phyloP scores from a whole-genome alignment of 2,113 vertebrate genomes.

The Gobius niger region DNA sequence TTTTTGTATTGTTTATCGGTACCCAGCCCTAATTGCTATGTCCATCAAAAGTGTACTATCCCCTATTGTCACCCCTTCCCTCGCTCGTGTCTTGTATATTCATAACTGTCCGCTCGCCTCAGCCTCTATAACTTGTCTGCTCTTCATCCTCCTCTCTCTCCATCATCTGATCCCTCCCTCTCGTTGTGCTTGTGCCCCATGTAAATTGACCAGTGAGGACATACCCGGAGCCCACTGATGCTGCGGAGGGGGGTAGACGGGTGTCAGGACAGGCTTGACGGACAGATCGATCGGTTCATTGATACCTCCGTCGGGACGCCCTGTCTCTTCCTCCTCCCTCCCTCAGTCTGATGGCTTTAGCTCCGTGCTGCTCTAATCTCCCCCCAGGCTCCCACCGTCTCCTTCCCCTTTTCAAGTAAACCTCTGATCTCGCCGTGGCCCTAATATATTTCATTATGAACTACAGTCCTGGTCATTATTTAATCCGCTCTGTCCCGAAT shows the following conservation, averaged over 20 bases:
- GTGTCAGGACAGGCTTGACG: constrained; percentile 49
- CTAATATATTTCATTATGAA: constrained; percentile 1
- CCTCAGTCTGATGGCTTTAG: constrained; percentile 50
- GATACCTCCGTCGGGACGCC: constrained; percentile 55
- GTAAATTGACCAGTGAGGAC: constrained; percentile 22
- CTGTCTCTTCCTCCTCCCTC: constrained; percentile 21
- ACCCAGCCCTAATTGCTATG: background rate
- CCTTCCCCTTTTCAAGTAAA: constrained; percentile 17
- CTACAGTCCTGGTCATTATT: background rate
- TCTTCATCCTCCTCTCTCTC: background rate
- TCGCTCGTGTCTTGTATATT: background rate
- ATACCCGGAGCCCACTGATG: constrained; percentile 21
- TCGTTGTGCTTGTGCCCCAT: constrained; percentile 9
- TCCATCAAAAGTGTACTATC: background rate
- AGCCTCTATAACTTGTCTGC: background rate
- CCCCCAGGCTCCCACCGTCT: constrained; percentile 11
- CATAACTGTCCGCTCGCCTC: background rate
- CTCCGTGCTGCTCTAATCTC: constrained; percentile 15
- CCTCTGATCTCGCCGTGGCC: background rate
- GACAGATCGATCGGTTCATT: constrained; percentile 59
- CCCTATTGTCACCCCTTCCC: background rate
- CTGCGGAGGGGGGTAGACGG: constrained; percentile 30
- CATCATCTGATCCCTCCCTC: background rate
- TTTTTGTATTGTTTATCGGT: too few species aligned
- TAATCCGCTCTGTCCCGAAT: background rate